Evolutionary conservation across 2,888 invertebrate species (phyloP).

Genomic region (Osedax fenrisi): DNA sequence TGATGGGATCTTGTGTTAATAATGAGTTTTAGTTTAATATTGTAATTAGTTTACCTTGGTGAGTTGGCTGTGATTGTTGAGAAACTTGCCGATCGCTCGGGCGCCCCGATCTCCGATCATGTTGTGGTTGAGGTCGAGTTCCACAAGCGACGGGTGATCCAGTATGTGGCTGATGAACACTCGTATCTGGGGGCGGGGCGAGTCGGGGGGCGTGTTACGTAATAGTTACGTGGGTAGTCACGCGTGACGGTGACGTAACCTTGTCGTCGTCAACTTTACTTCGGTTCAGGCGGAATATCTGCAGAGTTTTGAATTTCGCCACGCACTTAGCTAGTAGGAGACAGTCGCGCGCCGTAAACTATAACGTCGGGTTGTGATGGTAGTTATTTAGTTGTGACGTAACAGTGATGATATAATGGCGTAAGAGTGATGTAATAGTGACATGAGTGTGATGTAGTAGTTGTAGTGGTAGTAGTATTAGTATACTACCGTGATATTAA

Average conservation of each 20-base stretch:
- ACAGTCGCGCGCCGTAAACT: conserved; percentile 51
- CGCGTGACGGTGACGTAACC: no score
- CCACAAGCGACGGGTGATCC: conserved; percentile 46
- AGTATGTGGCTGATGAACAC: conserved; percentile 49
- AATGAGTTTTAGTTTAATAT: no score
- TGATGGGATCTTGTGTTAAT: no score
- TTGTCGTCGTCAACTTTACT: conserved; percentile 51
- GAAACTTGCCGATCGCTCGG: conserved; percentile 50
- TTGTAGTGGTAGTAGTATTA: no score
- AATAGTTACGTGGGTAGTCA: no score
- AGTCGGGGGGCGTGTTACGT: no score
- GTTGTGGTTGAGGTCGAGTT: conserved; percentile 50
- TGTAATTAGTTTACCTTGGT: conserved; percentile 36
- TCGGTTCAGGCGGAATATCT: conserved; percentile 44
- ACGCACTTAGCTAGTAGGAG: conserved; percentile 48
- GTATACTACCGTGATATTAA: no score
- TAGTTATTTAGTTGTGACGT: no score
- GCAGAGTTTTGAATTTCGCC: conserved; percentile 45
- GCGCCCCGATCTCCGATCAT: conserved; percentile 49
- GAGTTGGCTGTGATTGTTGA: conserved; percentile 49
- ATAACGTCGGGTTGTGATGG: no score
- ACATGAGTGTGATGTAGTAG: no score
- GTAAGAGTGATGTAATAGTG: no score
- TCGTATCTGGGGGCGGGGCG: conserved; percentile 35
- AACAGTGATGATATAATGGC: no score